Conservation (phyloP, 1,140 invertebrate species). For the Calliphora vicina region DNA sequence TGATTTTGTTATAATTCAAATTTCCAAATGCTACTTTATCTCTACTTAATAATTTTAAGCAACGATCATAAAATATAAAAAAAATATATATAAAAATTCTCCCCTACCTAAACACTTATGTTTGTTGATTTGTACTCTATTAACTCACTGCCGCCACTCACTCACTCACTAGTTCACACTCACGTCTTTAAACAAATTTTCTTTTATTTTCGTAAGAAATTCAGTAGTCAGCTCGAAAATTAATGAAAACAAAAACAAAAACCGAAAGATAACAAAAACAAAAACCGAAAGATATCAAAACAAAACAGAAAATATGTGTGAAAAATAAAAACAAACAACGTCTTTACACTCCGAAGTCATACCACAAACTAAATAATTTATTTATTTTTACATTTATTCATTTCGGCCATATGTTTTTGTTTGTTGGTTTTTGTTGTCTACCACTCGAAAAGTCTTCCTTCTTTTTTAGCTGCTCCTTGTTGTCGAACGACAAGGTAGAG, state of each 20-base stretch:
- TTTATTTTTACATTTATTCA: background rate
- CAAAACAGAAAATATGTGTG: background rate
- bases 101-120: too few species aligned
- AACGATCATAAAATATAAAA: too few species aligned
- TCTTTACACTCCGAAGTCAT: background rate
- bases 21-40: background rate
- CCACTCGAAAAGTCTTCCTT: background rate
- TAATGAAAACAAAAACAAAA: background rate
- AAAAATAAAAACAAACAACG: background rate
- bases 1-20: background rate
- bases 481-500: background rate
- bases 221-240: background rate
- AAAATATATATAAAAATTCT: too few species aligned
- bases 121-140: too few species aligned
- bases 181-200: background rate
- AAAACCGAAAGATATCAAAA: background rate
- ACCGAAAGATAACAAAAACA: too few species aligned
- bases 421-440: background rate
- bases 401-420: conserved; percentile 1
- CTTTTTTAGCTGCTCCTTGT: background rate
- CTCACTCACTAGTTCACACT: too few species aligned
- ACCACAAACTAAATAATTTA: background rate
- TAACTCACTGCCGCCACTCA: too few species aligned
- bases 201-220: background rate
- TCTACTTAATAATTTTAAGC: too few species aligned